Conservation (phyloP, 2,888 invertebrate species). For the Lasioglossum oenotherae region DNA sequence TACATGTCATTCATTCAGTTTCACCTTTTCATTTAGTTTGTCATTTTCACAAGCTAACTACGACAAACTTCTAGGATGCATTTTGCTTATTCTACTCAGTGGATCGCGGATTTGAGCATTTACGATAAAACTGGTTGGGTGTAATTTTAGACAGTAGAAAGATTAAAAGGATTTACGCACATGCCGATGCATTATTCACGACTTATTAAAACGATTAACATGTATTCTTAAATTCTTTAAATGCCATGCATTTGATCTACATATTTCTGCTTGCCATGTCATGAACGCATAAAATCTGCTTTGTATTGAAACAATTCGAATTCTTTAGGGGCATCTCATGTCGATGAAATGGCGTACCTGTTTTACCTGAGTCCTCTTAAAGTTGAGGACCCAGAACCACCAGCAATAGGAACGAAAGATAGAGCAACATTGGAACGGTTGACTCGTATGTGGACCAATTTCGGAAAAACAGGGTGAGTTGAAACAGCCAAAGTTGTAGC, state of each 20-base stretch:
- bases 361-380: background rate
- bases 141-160: background rate
- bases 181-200: too few species aligned
- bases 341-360: background rate
- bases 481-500: background rate
- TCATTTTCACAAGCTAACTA: background rate
- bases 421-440: background rate
- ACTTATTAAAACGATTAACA: too few species aligned
- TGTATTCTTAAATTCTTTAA: background rate
- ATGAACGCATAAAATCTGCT: background rate
- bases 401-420: background rate
- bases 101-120: background rate
- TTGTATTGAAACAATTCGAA: background rate
- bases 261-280: background rate
- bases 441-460: slow-evolving; percentile 3
- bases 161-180: background rate
- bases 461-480: background rate
- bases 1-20: background rate
- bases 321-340: background rate
- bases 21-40: too few species aligned
- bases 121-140: background rate
- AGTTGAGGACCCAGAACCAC: background rate
- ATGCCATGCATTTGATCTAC: background rate
- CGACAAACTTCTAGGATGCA: background rate
- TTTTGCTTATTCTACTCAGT: background rate